Evolutionary conservation across 2,888 invertebrate species (phyloP).

Genomic region (Cephus nigrinus): DNA sequence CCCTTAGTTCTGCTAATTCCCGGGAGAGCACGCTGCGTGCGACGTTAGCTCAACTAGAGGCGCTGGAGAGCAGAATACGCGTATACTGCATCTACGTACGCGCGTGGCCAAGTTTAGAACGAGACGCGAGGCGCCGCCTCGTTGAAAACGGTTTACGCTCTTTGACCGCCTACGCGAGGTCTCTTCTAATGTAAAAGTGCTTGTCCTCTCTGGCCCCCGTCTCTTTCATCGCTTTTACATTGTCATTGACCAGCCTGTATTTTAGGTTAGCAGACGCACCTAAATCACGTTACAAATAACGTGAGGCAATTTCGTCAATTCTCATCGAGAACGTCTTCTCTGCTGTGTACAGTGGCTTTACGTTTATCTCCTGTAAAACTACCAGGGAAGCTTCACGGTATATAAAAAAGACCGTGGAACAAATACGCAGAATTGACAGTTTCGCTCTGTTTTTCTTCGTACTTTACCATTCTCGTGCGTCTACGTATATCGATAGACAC

Average conservation of each 20-base stretch:
- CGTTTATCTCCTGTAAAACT: background rate
- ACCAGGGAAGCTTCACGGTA: background rate
- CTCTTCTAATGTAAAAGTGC: background rate
- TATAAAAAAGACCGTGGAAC: background rate
- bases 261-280: background rate
- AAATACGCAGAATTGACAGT: background rate
- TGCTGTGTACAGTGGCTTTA: background rate
- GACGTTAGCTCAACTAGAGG: background rate
- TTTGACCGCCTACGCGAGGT: background rate
- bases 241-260: background rate
- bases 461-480: background rate
- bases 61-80: background rate
- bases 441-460: background rate
- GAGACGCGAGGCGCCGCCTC: background rate
- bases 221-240: background rate
- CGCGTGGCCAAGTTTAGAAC: background rate
- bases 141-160: background rate
- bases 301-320: background rate
- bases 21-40: background rate
- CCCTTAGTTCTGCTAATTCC: background rate
- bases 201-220: background rate
- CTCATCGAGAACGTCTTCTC: background rate
- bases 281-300: background rate
- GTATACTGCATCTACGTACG: background rate
- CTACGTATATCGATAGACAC: background rate